Percentiles rank a stretch among this genome's conserved stretches.
Conservation (phyloP, 2,113 vertebrate species). For the Lucifuga dentata region DNA sequence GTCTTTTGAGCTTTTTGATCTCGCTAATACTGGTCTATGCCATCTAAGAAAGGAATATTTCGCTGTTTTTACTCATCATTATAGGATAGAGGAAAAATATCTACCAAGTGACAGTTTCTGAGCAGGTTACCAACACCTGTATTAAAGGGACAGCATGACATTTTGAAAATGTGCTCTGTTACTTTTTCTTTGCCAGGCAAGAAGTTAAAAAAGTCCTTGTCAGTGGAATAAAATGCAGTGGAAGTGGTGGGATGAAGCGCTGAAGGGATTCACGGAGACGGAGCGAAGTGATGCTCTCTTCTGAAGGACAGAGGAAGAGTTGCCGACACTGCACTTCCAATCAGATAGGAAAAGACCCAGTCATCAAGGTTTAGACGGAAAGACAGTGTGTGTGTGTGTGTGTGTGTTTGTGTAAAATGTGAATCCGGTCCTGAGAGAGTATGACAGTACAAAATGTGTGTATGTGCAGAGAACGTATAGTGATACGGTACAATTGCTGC, state of each 20-base stretch:
- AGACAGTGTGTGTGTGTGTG: background rate
- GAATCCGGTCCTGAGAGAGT: background rate
- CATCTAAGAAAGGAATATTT: too few relatives aligned
- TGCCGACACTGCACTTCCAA: slow-evolving; percentile 75
- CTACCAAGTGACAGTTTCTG: slow-evolving; percentile 24
- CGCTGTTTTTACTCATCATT: too few relatives aligned
- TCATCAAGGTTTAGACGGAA: slow-evolving; percentile 73
- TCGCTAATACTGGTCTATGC: too few relatives aligned
- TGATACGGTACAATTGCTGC: too few relatives aligned
- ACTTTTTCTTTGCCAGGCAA: slow-evolving; percentile 25
- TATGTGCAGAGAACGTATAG: background rate
- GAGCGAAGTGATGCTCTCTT: slow-evolving; percentile 50
- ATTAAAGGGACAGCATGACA: slow-evolving; percentile 34
- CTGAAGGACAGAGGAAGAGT: slow-evolving; percentile 71
- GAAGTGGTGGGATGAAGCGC: slow-evolving; percentile 29
- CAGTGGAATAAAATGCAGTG: slow-evolving; percentile 10
- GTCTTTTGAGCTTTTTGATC: too few relatives aligned
- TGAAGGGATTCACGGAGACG: slow-evolving; percentile 23
- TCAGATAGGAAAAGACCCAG: slow-evolving; percentile 75
- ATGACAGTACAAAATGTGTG: background rate
- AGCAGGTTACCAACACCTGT: slow-evolving; percentile 17
- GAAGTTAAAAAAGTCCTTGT: slow-evolving; percentile 16
- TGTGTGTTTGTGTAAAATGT: background rate
- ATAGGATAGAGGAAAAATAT: too few relatives aligned
- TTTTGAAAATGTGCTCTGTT: slow-evolving; percentile 29